Percentiles rank a stretch among this genome's conserved stretches.
Conservation (phyloP, 2,888 invertebrate species). For the Orchesella flavescens region DNA sequence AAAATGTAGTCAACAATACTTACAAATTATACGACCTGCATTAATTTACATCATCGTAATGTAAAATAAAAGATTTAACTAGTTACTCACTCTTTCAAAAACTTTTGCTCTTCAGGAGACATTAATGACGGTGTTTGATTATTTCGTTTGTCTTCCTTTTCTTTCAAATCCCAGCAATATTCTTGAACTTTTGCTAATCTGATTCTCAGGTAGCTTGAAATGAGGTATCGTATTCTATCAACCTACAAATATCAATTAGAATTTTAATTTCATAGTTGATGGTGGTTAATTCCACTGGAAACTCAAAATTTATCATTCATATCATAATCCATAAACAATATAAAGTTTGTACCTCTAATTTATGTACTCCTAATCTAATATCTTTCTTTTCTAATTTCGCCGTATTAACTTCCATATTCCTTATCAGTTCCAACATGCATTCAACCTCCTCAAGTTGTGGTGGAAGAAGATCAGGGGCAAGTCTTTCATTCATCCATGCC, state of each 20-base stretch:
- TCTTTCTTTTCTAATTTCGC: constrained; percentile 57
- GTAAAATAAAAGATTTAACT: not conserved
- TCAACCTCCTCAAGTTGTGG: constrained; percentile 51
- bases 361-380: constrained; percentile 56
- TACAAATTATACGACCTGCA: too few species aligned
- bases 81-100: constrained; percentile 47
- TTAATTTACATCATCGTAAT: too few species aligned
- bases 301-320: too few species aligned
- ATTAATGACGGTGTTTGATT: constrained; percentile 31
- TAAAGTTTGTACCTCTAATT: constrained; percentile 45
- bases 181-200: constrained; percentile 56
- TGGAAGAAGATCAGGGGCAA: constrained; percentile 59
- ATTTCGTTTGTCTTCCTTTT: constrained; percentile 34
- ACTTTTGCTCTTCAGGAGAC: constrained; percentile 49
- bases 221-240: constrained; percentile 51
- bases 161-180: constrained; percentile 35
- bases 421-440: constrained; percentile 48
- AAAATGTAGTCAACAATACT: not conserved
- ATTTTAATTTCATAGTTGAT: too few species aligned
- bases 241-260: constrained; percentile 27
- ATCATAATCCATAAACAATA: too few species aligned
- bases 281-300: too few species aligned
- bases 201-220: constrained; percentile 50
- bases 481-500: constrained; percentile 63
- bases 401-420: constrained; percentile 57